phyloP scores from a whole-genome alignment of 2,888 invertebrate species.

The Azorinus chamasolen region DNA sequence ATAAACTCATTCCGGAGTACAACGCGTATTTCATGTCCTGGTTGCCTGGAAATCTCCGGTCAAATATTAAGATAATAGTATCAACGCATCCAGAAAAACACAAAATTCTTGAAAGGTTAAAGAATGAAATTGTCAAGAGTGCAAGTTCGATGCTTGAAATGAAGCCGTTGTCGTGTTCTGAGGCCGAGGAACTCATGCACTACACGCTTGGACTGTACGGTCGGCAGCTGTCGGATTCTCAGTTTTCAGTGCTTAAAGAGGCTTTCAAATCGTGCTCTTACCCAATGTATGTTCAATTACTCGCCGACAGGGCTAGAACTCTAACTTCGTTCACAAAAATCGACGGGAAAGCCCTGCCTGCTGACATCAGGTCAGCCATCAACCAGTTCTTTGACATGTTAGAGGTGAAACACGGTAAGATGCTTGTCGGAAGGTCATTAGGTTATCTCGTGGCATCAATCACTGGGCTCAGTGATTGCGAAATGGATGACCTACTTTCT shows the following conservation, averaged over 20 bases:
- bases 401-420: conserved; percentile 77
- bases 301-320: conserved; percentile 71
- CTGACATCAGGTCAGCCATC: conserved; percentile 69
- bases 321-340: conserved; percentile 67
- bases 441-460: conserved; percentile 82
- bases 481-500: conserved; percentile 86
- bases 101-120: conserved; percentile 69
- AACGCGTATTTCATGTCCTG: conserved; percentile 78
- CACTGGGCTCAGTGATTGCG: conserved; percentile 84
- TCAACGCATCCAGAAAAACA: conserved; percentile 72
- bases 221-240: conserved; percentile 72
- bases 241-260: conserved; percentile 69
- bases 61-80: conserved; percentile 83
- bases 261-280: conserved; percentile 73
- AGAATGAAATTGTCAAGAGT: conserved; percentile 63
- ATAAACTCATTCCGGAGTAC: conserved; percentile 71
- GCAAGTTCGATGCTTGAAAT: conserved; percentile 44
- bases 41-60: conserved; percentile 78
- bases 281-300: conserved; percentile 79
- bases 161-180: conserved; percentile 51
- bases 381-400: conserved; percentile 74
- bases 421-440: conserved; percentile 75
- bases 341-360: conserved; percentile 59
- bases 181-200: conserved; percentile 66
- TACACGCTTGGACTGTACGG: conserved; percentile 64